Conservation (phyloP, 2,113 vertebrate genomes). For the sheep (Ovis aries) region DNA sequence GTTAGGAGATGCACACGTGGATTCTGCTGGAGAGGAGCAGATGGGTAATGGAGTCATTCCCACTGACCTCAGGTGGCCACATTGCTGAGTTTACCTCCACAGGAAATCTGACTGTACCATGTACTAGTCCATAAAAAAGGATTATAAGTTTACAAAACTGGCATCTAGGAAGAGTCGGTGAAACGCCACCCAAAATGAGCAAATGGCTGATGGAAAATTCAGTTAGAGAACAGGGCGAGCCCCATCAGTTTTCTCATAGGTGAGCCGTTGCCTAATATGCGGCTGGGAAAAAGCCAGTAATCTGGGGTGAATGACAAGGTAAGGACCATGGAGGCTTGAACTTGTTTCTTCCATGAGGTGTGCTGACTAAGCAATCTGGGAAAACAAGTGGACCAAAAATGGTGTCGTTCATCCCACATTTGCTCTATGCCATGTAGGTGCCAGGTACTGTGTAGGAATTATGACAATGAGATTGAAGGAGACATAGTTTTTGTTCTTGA, state of each 20-base stretch:
- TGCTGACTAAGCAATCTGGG: not conserved
- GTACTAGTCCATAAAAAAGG: not conserved
- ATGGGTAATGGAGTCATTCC: not conserved
- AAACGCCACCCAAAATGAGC: not conserved
- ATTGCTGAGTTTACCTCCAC: not conserved
- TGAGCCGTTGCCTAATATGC: not conserved
- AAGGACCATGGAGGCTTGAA: not conserved
- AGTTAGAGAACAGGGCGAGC: not conserved
- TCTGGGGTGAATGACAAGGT: not conserved
- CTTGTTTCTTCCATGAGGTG: not conserved
- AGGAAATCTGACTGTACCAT: not conserved
- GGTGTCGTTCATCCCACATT: not conserved
- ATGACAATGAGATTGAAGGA: not conserved
- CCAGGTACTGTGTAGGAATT: not conserved
- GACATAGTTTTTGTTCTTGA: not conserved
- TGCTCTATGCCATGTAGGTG: not conserved
- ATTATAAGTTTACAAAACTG: constrained; percentile 11
- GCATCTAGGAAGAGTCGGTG: not conserved
- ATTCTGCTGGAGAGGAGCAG: not conserved
- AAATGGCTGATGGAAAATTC: not conserved
- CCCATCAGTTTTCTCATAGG: not conserved
- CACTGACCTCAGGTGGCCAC: not conserved
- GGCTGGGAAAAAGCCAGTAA: not conserved
- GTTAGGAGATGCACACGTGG: not conserved
- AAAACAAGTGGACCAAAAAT: not conserved